These are phyloP conservation scores for Gymnoscelis rufifasciata DNA, from an alignment of 2,888 invertebrate genomes.

Conservation along the genomic window DNA sequence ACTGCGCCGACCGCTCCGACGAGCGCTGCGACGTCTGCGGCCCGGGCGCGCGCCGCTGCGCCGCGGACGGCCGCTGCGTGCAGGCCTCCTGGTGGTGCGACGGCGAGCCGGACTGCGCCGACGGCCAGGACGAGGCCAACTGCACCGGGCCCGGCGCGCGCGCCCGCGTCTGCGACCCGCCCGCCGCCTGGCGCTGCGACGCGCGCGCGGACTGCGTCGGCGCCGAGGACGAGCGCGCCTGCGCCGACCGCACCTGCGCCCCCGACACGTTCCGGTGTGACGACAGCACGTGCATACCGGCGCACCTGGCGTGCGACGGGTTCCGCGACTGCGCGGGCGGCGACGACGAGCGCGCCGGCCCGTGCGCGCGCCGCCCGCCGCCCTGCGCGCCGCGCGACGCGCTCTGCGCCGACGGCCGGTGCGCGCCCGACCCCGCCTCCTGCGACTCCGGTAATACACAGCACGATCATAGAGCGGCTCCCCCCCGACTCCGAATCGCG, in stretches of 20 bases:
- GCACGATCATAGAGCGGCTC: too few relatives aligned
- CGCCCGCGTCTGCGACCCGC: constrained; percentile 66
- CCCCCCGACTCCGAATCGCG: too few relatives aligned
- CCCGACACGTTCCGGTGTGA: constrained; percentile 67
- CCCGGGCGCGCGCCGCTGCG: constrained; percentile 4
- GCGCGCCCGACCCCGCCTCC: constrained; percentile 43
- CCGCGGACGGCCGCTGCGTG: background rate
- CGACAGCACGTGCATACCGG: constrained; percentile 82
- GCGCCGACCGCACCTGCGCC: constrained; percentile 62
- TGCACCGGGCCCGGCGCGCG: constrained; percentile 58
- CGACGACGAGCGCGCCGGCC: constrained; percentile 74
- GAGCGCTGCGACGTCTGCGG: constrained; percentile 61
- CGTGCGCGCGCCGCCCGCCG: constrained; percentile 31
- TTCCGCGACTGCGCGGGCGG: constrained; percentile 80
- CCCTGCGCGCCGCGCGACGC: constrained; percentile 31
- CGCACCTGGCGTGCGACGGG: constrained; percentile 86
- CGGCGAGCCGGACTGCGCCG: constrained; percentile 72
- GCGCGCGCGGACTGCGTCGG: constrained; percentile 81
- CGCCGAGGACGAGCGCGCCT: constrained; percentile 75
- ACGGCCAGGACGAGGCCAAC: constrained; percentile 32
- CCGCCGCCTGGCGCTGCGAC: constrained; percentile 82
- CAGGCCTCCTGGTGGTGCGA: constrained; percentile 33
- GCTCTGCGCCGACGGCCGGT: constrained; percentile 58
- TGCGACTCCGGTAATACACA: constrained; percentile 40
- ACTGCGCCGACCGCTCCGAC: constrained; percentile 77